Base-by-base conservation (phyloP, 2,888 invertebrate species). In the Tholera decimalis region DNA sequence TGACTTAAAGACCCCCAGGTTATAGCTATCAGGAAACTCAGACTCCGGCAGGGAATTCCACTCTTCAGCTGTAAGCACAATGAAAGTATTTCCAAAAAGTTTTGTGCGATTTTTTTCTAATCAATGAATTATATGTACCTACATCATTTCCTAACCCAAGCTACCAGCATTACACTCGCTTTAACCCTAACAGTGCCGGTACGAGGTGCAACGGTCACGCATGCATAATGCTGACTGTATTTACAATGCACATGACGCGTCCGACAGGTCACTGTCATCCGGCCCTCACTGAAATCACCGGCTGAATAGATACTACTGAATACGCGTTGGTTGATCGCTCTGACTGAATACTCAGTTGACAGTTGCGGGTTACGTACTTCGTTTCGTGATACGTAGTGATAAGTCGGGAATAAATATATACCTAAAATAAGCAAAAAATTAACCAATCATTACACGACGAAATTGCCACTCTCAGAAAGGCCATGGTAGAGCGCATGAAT, bases 201-300 rank as follows among this genome's bases (percentile, higher is more conserved):
- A 51, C 41, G 3, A 59, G 22, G 55, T 72, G 55, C 68, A 66
- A 35, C n/a, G 60, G 60, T 51, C 46, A 54, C 26, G 56, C 67
- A 68, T 62, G 43, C 39, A 61, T 66, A 33, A 73, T 59, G 44
- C 30, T 22, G 59, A 59, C 11, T n/a, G 28, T 28, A 15, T 39
- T 51, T 47, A 49, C 56, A 55, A 72, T 41, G 51, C 41, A 55
- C 44, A 9, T 59, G 33, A 35, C 39, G 28, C 22, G 33, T n/a
- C 47, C 26, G 39, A 18, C 49, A 20, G n/a, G 43, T 47, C 39
- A 47, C 41, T 24, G 30, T 26, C 37, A 33, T 22, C 15, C 28
- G 11, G 47, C 18, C 47, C 6, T 18, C 47, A 18, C 47, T 47
- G 28, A 47, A 47, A 28, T 28, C 28, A 28, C 47, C n/a, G 39